Base-by-base conservation (phyloP, 1,140 invertebrate species). In the Hypsibius dujardini region DNA sequence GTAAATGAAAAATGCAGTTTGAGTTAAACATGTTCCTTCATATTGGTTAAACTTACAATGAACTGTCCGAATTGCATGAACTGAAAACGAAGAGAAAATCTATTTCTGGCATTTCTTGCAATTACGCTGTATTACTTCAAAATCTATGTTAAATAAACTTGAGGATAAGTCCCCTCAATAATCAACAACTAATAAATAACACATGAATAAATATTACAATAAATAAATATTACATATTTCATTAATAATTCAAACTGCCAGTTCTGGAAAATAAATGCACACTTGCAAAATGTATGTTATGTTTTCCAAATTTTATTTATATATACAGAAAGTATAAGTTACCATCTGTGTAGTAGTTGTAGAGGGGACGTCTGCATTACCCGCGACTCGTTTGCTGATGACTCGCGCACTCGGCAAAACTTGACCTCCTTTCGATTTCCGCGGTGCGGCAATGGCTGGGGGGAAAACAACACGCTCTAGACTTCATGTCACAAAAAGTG, bases 1-100 rank as follows among this genome's bases (percentile, higher is more conserved):
- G 7, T 7, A 56, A 7, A 7, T 56, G n/a, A 56, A n/a, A 56
- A 56, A 7, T 56, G 50, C 7, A 56, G 7, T n/a, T 7, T 56
- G 7, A 56, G 50, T 7, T 56, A 7, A 7, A n/a, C 50, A 7
- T 56, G 7, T 56, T 56, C 7, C 50, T 56, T 56, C n/a, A 56
- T 7, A 7, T 56, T 56, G 50, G n/a, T 7, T 7, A 56, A 3
- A 67, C 62, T 67, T 67, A 67, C 62, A 67, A 67, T 67, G 45
- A 67, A 67, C 62, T 67, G 62, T 67, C 62, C 62, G 42, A 67
- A 67, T 67, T 67, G 62, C 62, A 67, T 67, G 3, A 67, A 67
- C 62, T 67, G 62, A 3, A 14, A 42, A 42, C 3, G 42, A 67
- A 67, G 50, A n/a, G 50, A 56, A 56, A 56, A n/a, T 56, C 50